Percentiles rank a stretch among this genome's conserved stretches.
These are phyloP conservation scores for Aegotheles bennettii DNA, from an alignment of 2,113 vertebrate genomes.

Conservation along the genomic window DNA sequence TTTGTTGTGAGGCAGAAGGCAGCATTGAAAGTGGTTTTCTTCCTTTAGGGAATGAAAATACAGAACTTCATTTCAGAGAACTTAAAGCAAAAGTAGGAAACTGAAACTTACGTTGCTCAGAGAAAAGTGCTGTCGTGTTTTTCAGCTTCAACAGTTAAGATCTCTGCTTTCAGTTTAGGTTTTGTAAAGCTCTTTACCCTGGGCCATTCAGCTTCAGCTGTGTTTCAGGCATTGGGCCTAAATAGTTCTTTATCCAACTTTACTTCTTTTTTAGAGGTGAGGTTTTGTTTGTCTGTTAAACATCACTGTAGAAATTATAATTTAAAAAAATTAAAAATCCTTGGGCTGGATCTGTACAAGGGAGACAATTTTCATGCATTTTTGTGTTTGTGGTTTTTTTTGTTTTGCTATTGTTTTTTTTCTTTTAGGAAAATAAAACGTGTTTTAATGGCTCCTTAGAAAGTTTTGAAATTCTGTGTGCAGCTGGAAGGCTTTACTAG, in stretches of 20 bases:
- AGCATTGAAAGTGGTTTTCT: not conserved
- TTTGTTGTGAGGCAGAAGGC: not conserved
- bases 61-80: not conserved
- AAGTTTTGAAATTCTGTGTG: not conserved
- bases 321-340: not conserved
- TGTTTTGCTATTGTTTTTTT: not conserved
- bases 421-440: not conserved
- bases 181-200: not conserved
- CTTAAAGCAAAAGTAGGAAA: not conserved
- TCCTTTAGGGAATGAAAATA: not conserved
- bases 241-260: not conserved
- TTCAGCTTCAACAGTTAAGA: not conserved
- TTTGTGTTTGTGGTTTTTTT: not conserved
- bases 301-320: not conserved
- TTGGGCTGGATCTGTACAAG: not conserved
- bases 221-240: not conserved
- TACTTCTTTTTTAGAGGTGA: not conserved
- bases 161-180: not conserved
- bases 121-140: not conserved
- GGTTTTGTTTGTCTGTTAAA: not conserved
- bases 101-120: not conserved
- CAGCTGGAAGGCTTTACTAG: not conserved
- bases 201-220: not conserved
- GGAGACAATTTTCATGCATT: not conserved
- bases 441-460: not conserved